phyloP scores from a whole-genome alignment of 2,797 vertebrate species.

The Apodemus agrarius region DNA sequence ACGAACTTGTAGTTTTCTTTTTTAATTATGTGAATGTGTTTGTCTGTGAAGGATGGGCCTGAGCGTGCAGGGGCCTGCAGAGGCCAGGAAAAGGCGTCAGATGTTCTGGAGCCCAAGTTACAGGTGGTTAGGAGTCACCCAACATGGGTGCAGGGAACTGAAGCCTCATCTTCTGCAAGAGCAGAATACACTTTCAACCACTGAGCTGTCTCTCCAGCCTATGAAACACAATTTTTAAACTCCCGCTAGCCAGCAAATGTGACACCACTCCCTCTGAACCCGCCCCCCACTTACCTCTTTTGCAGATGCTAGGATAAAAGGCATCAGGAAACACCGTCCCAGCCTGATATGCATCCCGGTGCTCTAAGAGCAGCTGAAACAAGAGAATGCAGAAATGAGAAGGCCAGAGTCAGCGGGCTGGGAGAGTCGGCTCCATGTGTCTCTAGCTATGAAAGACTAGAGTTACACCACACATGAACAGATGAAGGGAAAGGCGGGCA shows the following conservation, averaged over 20 bases:
- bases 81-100: not conserved
- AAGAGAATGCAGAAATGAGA: conserved; percentile 24
- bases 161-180: not conserved
- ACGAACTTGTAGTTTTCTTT: not conserved
- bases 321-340: conserved; percentile 88
- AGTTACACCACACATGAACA: not conserved
- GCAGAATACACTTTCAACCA: not conserved
- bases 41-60: not conserved
- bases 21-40: not conserved
- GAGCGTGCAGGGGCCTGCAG: not conserved
- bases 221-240: not conserved
- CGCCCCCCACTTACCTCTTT: conserved; percentile 83
- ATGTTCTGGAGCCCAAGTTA: not conserved
- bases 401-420: not conserved
- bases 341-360: conserved; percentile 89
- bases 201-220: not conserved
- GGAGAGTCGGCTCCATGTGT: not conserved
- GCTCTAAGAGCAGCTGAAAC: conserved; percentile 86
- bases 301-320: conserved; percentile 88
- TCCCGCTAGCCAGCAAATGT: not conserved
- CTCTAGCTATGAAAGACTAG: not conserved
- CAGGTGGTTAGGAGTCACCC: not conserved
- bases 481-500: not conserved
- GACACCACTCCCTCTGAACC: accelerated
- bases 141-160: not conserved